Conservation (phyloP, 2,888 invertebrate species). For the Oxycera nigricornis region DNA sequence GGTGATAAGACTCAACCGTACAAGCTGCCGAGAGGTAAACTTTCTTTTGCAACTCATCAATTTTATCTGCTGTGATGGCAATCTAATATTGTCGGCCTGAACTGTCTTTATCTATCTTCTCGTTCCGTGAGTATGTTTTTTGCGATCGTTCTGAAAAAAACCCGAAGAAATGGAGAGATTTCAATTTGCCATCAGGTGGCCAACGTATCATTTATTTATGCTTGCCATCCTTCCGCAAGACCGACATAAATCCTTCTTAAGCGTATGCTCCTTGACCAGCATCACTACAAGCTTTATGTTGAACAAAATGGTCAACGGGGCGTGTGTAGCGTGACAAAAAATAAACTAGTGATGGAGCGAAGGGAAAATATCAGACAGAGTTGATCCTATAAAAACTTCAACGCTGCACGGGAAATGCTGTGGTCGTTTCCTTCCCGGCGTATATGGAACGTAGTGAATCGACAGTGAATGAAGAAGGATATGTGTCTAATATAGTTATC, state of each 20-base stretch:
- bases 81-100: conserved; percentile 16
- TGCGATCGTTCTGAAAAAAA: not conserved
- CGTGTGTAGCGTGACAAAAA: not conserved
- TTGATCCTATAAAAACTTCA: not conserved
- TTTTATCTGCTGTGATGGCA: not conserved
- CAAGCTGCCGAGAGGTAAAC: conserved; percentile 1
- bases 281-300: not conserved
- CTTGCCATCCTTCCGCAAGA: not conserved
- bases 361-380: too few relatives aligned
- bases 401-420: not conserved
- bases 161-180: not conserved
- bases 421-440: not conserved
- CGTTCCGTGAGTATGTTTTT: not conserved
- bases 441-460: conserved; percentile 3
- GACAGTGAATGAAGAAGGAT: conserved; percentile 14
- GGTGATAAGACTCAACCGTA: not conserved
- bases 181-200: conserved; percentile 21
- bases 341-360: too few relatives aligned
- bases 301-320: not conserved
- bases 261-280: conserved; percentile 15
- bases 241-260: conserved; percentile 11
- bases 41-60: conserved; percentile 10
- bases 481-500: conserved; percentile 29
- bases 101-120: conserved; percentile 13
- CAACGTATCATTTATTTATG: conserved; percentile 22